Percentiles rank a stretch among this genome's conserved stretches.
Conservation (phyloP, 2,888 invertebrate species). For the Calameuta idolon region DNA sequence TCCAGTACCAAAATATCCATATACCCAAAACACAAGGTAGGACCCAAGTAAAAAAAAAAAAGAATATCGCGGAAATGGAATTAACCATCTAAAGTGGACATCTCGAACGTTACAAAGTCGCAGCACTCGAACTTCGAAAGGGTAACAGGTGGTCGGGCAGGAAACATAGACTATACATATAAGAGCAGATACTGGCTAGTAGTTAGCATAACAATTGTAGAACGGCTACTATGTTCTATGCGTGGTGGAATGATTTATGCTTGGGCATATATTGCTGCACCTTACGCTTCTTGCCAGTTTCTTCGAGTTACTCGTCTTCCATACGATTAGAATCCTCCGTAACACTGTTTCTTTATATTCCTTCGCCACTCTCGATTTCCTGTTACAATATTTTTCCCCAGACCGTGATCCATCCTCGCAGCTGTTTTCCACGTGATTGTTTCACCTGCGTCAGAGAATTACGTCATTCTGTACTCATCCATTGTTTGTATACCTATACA, state of each 20-base stretch:
- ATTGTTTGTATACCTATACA: not conserved
- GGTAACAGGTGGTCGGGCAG: slow-evolving; percentile 65
- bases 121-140: slow-evolving; percentile 38
- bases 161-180: slow-evolving; percentile 60
- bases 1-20: not conserved
- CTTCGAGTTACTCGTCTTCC: not conserved
- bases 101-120: slow-evolving; percentile 3
- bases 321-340: not conserved
- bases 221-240: slow-evolving; percentile 52
- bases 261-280: not conserved
- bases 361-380: not conserved
- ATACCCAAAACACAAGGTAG: not conserved
- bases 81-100: slow-evolving; percentile 15
- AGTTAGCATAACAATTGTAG: slow-evolving; percentile 66
- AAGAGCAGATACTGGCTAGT: slow-evolving; percentile 59
- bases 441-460: not conserved
- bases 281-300: not conserved
- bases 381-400: not conserved
- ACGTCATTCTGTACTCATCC: not conserved
- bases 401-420: not conserved
- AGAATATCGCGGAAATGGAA: not conserved
- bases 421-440: not conserved
- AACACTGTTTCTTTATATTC: not conserved
- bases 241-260: slow-evolving; percentile 59
- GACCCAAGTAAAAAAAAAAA: not conserved